phyloP scores from a whole-genome alignment of 2,797 vertebrate genomes.

The Mustela erminea region DNA sequence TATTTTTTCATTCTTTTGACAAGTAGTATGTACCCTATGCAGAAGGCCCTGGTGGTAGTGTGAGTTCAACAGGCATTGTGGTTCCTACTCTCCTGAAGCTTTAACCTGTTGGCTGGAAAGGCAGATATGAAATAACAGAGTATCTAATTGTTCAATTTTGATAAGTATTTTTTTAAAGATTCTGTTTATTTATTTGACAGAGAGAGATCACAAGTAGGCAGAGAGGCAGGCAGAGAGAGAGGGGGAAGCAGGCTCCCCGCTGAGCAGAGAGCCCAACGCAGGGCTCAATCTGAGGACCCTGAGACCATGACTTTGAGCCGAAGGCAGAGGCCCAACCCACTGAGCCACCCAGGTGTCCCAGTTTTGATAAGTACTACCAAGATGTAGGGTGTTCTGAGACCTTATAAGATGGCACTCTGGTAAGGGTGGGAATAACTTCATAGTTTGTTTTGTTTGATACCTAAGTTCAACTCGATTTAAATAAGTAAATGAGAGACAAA shows the following conservation, averaged over 20 bases:
- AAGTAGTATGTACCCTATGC: not conserved
- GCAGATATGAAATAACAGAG: slow-evolving; percentile 5
- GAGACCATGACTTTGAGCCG: no score
- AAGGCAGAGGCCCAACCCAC: no score
- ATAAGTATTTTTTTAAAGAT: not conserved
- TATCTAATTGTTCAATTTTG: not conserved
- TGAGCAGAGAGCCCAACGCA: no score
- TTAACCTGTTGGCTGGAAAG: slow-evolving; percentile 6
- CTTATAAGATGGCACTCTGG: not conserved
- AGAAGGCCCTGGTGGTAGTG: not conserved
- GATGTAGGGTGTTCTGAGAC: not conserved
- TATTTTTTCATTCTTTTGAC: slow-evolving; percentile 7
- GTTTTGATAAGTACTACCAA: not conserved
- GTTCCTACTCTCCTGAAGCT: not conserved
- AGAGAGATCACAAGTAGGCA: no score
- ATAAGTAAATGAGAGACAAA: slow-evolving; percentile 28
- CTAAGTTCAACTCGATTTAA: slow-evolving; percentile 1
- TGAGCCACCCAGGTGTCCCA: no score
- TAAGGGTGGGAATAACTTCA: not conserved
- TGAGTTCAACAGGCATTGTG: not conserved
- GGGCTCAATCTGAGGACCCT: no score
- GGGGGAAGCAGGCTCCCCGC: no score
- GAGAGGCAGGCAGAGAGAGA: no score
- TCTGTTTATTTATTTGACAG: no score
- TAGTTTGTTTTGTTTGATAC: slow-evolving; percentile 33